These are phyloP conservation scores for Percopsis transmontana DNA, from an alignment of 2,113 vertebrate species.

Conservation along the genomic window DNA sequence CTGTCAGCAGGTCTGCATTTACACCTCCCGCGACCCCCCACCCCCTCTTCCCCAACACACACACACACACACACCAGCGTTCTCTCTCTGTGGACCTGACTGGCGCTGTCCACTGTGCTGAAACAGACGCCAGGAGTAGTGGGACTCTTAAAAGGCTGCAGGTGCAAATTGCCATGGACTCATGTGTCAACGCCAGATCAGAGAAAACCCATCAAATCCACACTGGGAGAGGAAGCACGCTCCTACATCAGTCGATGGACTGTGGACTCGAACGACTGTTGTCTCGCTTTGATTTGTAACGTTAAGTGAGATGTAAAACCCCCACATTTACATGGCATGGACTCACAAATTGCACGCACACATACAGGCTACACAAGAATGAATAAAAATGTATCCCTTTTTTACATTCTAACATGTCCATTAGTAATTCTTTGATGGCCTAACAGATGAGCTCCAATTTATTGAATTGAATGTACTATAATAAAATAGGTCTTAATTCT, in stretches of 20 bases:
- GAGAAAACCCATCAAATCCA: slow-evolving; percentile 18
- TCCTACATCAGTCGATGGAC: background rate
- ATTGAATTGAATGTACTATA: slow-evolving; percentile 42
- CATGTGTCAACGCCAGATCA: slow-evolving; percentile 24
- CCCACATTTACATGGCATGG: background rate
- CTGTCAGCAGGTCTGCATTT: slow-evolving; percentile 67
- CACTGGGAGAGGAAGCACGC: background rate
- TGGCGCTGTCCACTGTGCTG: slow-evolving; percentile 59
- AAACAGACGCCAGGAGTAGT: slow-evolving; percentile 37
- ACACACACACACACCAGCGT: slow-evolving; percentile 16
- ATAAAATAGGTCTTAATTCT: slow-evolving; percentile 53
- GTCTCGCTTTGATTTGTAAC: background rate
- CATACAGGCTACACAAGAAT: background rate
- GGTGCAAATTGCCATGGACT: slow-evolving; percentile 42
- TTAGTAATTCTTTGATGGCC: slow-evolving; percentile 35
- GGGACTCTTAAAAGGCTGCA: slow-evolving; percentile 68
- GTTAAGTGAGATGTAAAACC: background rate
- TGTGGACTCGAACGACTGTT: background rate
- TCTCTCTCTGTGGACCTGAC: slow-evolving; percentile 53
- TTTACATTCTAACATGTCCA: slow-evolving; percentile 27
- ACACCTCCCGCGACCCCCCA: slow-evolving; percentile 41
- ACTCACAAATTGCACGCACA: background rate
- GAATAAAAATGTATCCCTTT: slow-evolving; percentile 21
- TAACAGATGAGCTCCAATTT: slow-evolving; percentile 10
- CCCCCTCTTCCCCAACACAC: slow-evolving; percentile 29